A percentile compares a stretch with the other conserved stretches of the same genome.
Conservation (phyloP, 2,888 invertebrate genomes). For the Microctonus brassicae region DNA sequence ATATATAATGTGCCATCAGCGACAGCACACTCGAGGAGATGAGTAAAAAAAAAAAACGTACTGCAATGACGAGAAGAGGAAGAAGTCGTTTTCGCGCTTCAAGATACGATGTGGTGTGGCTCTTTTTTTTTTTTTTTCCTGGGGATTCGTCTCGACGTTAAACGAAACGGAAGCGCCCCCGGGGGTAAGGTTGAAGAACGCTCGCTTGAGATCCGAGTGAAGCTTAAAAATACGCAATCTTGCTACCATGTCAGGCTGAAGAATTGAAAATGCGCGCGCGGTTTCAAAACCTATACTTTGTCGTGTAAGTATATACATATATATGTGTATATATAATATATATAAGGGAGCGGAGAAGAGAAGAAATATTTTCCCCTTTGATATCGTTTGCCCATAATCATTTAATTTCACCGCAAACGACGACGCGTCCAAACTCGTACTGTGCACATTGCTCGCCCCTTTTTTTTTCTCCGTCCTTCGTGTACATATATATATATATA, state of each 20-base stretch:
- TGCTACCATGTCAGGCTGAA: conserved; percentile 68
- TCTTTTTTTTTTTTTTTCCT: conserved; percentile 40
- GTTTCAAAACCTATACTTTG: conserved; percentile 33
- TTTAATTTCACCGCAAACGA: conserved; percentile 63
- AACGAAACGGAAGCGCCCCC: conserved; percentile 66
- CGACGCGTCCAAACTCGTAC: conserved; percentile 23
- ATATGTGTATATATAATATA: too few relatives aligned
- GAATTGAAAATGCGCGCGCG: conserved; percentile 65
- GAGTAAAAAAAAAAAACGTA: not conserved
- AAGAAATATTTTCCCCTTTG: conserved; percentile 59
- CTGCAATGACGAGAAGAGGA: not conserved
- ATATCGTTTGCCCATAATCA: conserved; percentile 70
- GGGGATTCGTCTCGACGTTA: conserved; percentile 61
- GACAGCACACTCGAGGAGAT: conserved; percentile 6
- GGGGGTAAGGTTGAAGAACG: conserved; percentile 46
- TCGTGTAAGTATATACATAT: not conserved
- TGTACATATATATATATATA: conserved; percentile 2
- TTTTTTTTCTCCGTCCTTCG: not conserved
- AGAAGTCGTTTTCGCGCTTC: conserved; percentile 28
- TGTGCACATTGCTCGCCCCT: not conserved
- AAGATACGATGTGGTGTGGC: not conserved
- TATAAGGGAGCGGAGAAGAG: not conserved
- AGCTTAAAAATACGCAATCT: conserved; percentile 71
- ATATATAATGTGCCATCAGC: too few relatives aligned
- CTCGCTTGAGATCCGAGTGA: conserved; percentile 50